Evolutionary conservation across 2,797 vertebrate species (phyloP), one percentile per base, ranked within the genome.

Genomic region (Tamandua tetradactyla): DNA sequence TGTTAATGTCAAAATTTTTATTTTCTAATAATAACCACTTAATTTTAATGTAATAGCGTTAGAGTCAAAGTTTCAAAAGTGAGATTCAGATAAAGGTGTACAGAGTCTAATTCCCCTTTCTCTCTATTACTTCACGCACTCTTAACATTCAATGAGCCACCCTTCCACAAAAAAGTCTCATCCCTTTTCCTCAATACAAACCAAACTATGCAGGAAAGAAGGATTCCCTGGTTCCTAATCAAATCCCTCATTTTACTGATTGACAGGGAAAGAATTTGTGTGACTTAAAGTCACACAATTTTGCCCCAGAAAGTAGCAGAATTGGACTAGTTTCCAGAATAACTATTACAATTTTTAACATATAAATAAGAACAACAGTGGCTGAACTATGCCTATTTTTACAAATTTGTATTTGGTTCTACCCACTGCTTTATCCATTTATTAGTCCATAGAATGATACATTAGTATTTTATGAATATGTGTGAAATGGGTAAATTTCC

Each of bases 1-100:
- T 88, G 42, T 3, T 85, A 8, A 90, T 69, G n/a, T 61, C 87
- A 91, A 66, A 10, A 7, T 15, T 42, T 15, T 59, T 88, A 75
- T 71, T 91, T 87, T 59, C n/a, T 5, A 76, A 15, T 61, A 91
- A 49, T 71, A 71, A 72, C 11, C 10, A 88, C 55, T 89, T 89
- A 83, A 57, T 68, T 47, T 86, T 78, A 7, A 89, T 40, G 37
- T 61, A 74, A 86, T 62, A 23, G 13, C 92, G 88, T 92, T 81
- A 62, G 12, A 57, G 49, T 62, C 64, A 74, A 92, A 37, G 30
- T 94, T 95, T 87, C 25, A 72, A 49, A 88, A 84, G 10, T 64
- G 42, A 10, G n/a, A 92, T 82, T 94, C 74, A 92, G 64, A 79
- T 4, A 7, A 64, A 79, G 13, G 44, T 37, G 1, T 44, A 27